A percentile compares a stretch with the other conserved stretches of the same genome.
phyloP scores from a whole-genome alignment of 1,140 invertebrate species.

The Drosophila gunungcola region DNA sequence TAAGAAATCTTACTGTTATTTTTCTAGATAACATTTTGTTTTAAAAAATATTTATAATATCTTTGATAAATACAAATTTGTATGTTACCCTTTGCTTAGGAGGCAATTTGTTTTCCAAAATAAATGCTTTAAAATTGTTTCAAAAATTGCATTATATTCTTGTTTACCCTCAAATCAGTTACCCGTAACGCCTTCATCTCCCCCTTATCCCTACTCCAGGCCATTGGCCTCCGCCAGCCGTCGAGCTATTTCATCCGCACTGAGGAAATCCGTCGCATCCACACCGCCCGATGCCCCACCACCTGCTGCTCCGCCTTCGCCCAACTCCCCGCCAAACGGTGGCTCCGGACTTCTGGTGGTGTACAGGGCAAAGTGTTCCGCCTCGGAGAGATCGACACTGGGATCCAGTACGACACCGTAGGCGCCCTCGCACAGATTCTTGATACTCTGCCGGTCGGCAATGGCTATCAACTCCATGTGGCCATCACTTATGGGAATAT shows the following conservation, averaged over 20 bases:
- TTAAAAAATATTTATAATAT: no score
- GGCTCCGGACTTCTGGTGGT: slow-evolving; percentile 92
- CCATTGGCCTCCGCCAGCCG: slow-evolving; percentile 77
- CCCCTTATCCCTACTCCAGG: slow-evolving; percentile 35
- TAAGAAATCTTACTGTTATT: no score
- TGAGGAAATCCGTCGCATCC: slow-evolving; percentile 87
- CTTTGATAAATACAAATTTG: no score
- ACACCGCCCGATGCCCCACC: slow-evolving; percentile 60
- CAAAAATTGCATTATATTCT: no score
- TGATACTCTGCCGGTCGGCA: slow-evolving; percentile 81
- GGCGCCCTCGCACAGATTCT: slow-evolving; percentile 79
- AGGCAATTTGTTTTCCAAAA: no score
- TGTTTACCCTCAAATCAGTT: slow-evolving; percentile 4
- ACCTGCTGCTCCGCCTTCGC: slow-evolving; percentile 86
- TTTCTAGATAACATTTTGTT: no score
- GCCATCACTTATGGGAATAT: slow-evolving; percentile 81
- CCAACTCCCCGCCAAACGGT: slow-evolving; percentile 92
- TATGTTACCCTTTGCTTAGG: no score
- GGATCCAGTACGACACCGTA: slow-evolving; percentile 80
- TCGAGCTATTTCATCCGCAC: slow-evolving; percentile 76
- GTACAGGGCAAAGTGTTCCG: slow-evolving; percentile 94
- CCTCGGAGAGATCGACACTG: slow-evolving; percentile 90
- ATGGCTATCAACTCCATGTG: slow-evolving; percentile 84
- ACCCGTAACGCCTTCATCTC: background rate
- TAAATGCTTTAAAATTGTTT: no score